A percentile compares a stretch with the other conserved stretches of the same genome.
Conservation (phyloP, 2,888 invertebrate genomes). For the Cabera pusaria region DNA sequence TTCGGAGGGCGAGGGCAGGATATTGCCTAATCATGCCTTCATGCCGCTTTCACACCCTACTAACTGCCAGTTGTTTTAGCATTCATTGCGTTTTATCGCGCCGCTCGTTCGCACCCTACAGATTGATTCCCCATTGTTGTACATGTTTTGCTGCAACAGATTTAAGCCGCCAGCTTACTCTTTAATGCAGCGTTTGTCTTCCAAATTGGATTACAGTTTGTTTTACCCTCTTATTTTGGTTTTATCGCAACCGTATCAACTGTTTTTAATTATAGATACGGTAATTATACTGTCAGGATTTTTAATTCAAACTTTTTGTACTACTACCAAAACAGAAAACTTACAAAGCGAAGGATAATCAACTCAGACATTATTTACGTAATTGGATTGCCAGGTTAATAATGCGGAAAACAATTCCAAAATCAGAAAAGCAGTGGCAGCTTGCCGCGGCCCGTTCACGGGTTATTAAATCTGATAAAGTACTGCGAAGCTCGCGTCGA, state of each 20-base stretch:
- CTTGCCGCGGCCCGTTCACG: slow-evolving; percentile 62
- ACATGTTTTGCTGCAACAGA: slow-evolving; percentile 56
- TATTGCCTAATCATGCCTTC: slow-evolving; percentile 79
- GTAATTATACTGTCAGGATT: slow-evolving; percentile 28
- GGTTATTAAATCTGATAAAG: slow-evolving; percentile 80
- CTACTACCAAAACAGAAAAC: slow-evolving; percentile 18
- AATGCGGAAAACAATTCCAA: slow-evolving; percentile 80
- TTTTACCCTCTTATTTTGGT: slow-evolving; percentile 11
- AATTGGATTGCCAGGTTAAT: slow-evolving; percentile 80
- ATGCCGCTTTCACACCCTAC: slow-evolving; percentile 73
- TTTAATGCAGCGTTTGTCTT: slow-evolving; percentile 15
- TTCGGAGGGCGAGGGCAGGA: slow-evolving; percentile 70
- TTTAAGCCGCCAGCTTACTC: slow-evolving; percentile 31
- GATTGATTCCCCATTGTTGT: slow-evolving; percentile 70
- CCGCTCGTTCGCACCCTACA: slow-evolving; percentile 32
- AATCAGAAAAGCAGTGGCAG: slow-evolving; percentile 69
- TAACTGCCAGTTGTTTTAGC: slow-evolving; percentile 79
- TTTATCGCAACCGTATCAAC: slow-evolving; percentile 2
- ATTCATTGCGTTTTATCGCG: slow-evolving; percentile 70
- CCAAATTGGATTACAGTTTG: slow-evolving; percentile 16
- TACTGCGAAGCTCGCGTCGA: slow-evolving; percentile 56
- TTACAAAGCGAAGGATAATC: slow-evolving; percentile 24
- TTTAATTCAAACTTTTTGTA: slow-evolving; percentile 24
- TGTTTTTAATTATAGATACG: slow-evolving; percentile 23
- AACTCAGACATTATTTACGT: slow-evolving; percentile 66